A percentile compares a stretch with the other conserved stretches of the same genome.
These are phyloP conservation scores for Phymorhynchus buccinoides DNA, from an alignment of 1,140 invertebrate species.

Conservation along the genomic window DNA sequence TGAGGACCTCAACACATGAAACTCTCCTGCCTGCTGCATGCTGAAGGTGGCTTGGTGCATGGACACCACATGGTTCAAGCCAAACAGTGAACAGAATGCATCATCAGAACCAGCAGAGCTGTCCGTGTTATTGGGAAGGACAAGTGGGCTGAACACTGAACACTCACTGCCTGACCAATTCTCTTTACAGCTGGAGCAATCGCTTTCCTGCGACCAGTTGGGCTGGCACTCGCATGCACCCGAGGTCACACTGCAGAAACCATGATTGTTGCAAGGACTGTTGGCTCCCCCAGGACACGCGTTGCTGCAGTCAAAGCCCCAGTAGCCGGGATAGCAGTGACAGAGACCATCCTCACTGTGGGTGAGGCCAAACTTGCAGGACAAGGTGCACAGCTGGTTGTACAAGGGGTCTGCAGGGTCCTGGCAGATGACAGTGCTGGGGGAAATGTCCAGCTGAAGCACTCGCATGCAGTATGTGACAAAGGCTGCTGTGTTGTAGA, in stretches of 20 bases:
- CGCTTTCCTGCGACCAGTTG: slow-evolving; percentile 34
- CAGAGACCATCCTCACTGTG: slow-evolving; percentile 36
- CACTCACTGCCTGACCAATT: slow-evolving; percentile 54
- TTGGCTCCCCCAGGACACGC: slow-evolving; percentile 52
- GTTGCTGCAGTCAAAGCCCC: slow-evolving; percentile 51
- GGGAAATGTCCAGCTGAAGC: slow-evolving; percentile 32
- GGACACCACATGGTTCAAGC: slow-evolving; percentile 29
- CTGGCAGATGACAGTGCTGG: slow-evolving; percentile 43
- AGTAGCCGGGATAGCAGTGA: slow-evolving; percentile 52
- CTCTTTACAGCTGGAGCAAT: slow-evolving; percentile 49
- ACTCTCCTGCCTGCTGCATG: slow-evolving; percentile 45
- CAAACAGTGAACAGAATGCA: slow-evolving; percentile 12
- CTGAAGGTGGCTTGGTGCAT: slow-evolving; percentile 40
- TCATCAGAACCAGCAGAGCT: neutral
- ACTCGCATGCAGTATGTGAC: slow-evolving; percentile 49
- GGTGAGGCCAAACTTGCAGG: slow-evolving; percentile 52
- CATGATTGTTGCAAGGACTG: slow-evolving; percentile 49
- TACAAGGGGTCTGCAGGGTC: slow-evolving; percentile 40
- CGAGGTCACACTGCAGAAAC: slow-evolving; percentile 46
- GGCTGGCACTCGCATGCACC: slow-evolving; percentile 51
- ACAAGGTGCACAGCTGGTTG: slow-evolving; percentile 39
- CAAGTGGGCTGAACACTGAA: neutral
- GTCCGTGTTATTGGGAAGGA: neutral
- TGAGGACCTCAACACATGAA: slow-evolving; percentile 35
- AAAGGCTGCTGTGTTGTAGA: slow-evolving; percentile 40